These are phyloP conservation scores for Alligator mississippiensis DNA, from an alignment of 2,113 vertebrate species.

Conservation along the genomic window DNA sequence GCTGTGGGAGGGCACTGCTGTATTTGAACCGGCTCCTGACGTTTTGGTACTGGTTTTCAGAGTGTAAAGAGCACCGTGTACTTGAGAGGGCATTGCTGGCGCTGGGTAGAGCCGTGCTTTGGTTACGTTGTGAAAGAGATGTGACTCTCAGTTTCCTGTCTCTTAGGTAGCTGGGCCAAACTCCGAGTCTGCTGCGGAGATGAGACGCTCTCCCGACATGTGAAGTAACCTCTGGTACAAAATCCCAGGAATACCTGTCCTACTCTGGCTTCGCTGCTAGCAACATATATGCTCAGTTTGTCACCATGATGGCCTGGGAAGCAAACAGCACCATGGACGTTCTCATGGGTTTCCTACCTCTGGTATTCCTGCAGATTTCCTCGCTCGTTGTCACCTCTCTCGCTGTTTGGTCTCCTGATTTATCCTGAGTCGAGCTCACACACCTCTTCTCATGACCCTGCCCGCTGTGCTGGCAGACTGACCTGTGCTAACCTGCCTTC, in stretches of 20 bases:
- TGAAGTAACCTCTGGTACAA: neutral
- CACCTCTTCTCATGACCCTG: neutral
- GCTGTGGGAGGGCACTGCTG: neutral
- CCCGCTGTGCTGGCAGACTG: neutral
- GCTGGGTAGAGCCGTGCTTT: neutral
- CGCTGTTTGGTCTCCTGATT: neutral
- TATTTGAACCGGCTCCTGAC: neutral
- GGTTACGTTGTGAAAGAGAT: neutral
- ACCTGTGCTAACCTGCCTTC: neutral
- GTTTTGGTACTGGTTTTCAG: neutral
- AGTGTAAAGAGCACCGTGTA: neutral
- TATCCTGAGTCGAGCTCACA: neutral
- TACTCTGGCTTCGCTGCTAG: neutral
- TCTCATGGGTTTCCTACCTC: neutral
- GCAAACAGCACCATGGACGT: neutral
- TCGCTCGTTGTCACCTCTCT: neutral
- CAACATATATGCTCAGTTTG: neutral
- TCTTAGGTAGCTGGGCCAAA: neutral
- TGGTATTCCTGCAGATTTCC: neutral
- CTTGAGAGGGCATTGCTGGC: neutral
- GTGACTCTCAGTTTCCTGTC: neutral
- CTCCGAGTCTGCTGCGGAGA: neutral
- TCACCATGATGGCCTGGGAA: neutral
- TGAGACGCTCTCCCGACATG: neutral
- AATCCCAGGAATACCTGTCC: neutral